Evolutionary conservation across 2,888 invertebrate genomes (phyloP), one percentile per base, ranked within the genome.

Genomic region (Monochamus alternatus): DNA sequence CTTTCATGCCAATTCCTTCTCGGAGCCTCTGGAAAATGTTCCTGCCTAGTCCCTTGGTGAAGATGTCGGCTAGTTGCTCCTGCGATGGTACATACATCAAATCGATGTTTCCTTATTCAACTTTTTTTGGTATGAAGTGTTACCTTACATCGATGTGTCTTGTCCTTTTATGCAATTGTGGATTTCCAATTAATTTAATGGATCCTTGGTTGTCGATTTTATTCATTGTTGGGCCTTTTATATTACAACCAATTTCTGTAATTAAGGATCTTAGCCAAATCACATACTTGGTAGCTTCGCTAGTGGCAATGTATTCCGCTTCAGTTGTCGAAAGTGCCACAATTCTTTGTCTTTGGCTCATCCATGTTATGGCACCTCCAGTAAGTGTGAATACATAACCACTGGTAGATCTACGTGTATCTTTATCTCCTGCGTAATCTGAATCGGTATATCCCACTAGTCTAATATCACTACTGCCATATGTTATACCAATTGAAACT

Each of bases 341-440:
- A 22, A 80, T 80, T 64, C 75, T 80, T 66, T 84, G 85, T 74
- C 58, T 2, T 58, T 58, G 58, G 22, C 58, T 58, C 58, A 58
- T 58, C 82, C 78, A 78, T 82, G 80, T 81, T 31, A 85, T 67
- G 7, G 75, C 77, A 62, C 63, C 43, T 30, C 72, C 72, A 14
- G 81, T 80, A 14, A 81, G 58, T 51, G 38, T 70, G 76, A 84
- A 84, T 75, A 64, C 75, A 73, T 75, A 84, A 0, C 83, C 84
- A 52, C 83, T 84, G 75, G 82, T 85, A 14, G 89, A 89, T 85
- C 87, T 88, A 86, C 89, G 87, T 69, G 81, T 77, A 8, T 14
- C 59, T 47, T 5, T 47, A 72, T 79, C 64, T 38, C 62, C 63
- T 22, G 68, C 82, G 80, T 81, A 84, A 75, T 81, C 82, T 31